A percentile compares a stretch with the other conserved stretches of the same genome.
Conservation (phyloP, 1,140 invertebrate species). For the Drosophila sproati region DNA sequence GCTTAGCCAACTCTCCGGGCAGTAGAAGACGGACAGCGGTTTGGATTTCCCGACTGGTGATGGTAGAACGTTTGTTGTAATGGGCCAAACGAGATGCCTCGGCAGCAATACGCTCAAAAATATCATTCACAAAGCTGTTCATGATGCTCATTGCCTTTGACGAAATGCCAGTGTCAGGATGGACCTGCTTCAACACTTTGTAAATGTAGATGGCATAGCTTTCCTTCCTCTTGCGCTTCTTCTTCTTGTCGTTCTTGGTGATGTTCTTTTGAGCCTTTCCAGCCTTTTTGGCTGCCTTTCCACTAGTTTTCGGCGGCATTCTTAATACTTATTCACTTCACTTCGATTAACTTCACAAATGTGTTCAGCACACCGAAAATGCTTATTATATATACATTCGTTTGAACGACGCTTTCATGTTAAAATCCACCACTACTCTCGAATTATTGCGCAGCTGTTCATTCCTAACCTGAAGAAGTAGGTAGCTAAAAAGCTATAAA, state of each 20-base stretch:
- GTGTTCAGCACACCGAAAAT: too few species aligned
- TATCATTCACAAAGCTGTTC: constrained; percentile 89
- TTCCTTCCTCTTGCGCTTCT: constrained; percentile 85
- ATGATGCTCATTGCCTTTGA: constrained; percentile 87
- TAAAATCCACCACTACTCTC: too few species aligned
- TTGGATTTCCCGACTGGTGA: constrained; percentile 86
- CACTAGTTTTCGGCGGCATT: constrained; percentile 86
- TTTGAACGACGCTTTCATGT: too few species aligned
- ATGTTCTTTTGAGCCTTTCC: constrained; percentile 87
- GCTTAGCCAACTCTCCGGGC: constrained; percentile 87
- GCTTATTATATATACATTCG: too few species aligned
- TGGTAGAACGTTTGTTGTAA: constrained; percentile 89
- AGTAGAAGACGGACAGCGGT: constrained; percentile 86
- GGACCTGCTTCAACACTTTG: constrained; percentile 90
- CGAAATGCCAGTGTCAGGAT: constrained; percentile 89
- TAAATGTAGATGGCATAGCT: constrained; percentile 87
- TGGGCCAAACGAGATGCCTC: constrained; percentile 89
- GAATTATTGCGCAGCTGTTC: too few species aligned
- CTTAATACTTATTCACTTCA: constrained; percentile 65
- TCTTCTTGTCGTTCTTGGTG: constrained; percentile 80
- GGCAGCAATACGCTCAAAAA: constrained; percentile 89
- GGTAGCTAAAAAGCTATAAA: too few species aligned
- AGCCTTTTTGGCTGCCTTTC: constrained; percentile 86
- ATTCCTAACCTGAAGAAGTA: too few species aligned
- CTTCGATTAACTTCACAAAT: too few species aligned